Base-by-base conservation (phyloP, 2,888 invertebrate species). In the Limnephilus auricula region DNA sequence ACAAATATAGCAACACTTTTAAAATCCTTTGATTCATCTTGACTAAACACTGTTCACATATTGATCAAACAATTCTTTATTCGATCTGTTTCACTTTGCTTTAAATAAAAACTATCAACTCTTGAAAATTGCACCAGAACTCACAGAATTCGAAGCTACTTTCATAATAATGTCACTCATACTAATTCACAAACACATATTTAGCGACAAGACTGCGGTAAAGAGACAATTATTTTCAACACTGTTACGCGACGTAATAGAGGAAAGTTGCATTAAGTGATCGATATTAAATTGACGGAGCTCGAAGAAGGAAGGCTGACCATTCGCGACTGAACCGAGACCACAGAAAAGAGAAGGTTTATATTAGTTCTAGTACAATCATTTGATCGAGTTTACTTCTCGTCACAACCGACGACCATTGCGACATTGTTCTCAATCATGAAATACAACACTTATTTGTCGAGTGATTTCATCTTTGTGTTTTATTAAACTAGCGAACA, bases 341-440 rank as follows among this genome's bases (percentile, higher is more conserved):
- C 91, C 80, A 90, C 89, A 82, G 31, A 90, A 86, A 90, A 90
- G 84, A 92, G 90, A 91, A 90, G 65, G 90, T 90, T 90, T 90
- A 88, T 84, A 92, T 90, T 79, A 65, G 30, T 79, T 79, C 82
- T 87, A 86, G 79, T 32, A 88, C 31, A 37, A 86, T 37, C 34
- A 92, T 89, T 90, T 85, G 83, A 91, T 88, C 88, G 80, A 91
- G 84, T 89, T 82, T 91, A 79, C 91, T 37, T 82, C 30, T 31
- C 65, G 31, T 79, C 80, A 89, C 82, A 88, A 89, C 78, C 86
- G 84, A 90, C 78, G 85, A 91, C 30, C 65, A 85, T 89, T 79
- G 80, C 90, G 37, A 90, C 90, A 83, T 65, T 79, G 95, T 65
- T n/a, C n/a, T 84, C 31, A 25, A 31, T 40, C 37, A 32, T 87